A percentile compares a stretch with the other conserved stretches of the same genome.
phyloP scores from a whole-genome alignment of 2,113 vertebrate species.

The Lepisosteus oculatus region DNA sequence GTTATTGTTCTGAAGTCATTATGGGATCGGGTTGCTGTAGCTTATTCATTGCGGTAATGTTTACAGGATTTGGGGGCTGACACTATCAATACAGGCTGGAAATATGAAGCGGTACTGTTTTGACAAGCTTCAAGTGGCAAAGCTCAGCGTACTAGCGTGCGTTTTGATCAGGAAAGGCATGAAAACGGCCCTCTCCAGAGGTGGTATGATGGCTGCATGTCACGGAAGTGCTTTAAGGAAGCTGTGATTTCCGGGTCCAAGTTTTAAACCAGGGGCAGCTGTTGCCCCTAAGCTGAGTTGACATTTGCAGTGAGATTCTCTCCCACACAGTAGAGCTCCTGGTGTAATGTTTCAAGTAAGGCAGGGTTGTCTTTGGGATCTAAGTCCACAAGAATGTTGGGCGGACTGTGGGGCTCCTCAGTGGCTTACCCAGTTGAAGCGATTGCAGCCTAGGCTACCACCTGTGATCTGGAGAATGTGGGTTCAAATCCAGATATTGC shows the following conservation, averaged over 20 bases:
- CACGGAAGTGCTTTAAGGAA: not conserved
- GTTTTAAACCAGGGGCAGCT: constrained; percentile 23
- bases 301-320: constrained; percentile 31
- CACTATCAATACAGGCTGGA: constrained; percentile 53
- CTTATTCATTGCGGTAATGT: constrained; percentile 49
- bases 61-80: constrained; percentile 55
- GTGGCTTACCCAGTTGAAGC: not conserved
- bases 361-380: not conserved
- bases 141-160: constrained; percentile 49
- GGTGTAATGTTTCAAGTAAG: not conserved
- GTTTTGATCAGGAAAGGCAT: constrained; percentile 25
- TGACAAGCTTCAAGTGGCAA: constrained; percentile 54
- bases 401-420: not conserved
- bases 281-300: constrained; percentile 26
- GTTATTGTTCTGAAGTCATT: constrained; percentile 64
- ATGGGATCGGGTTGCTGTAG: constrained; percentile 52
- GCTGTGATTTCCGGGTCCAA: not conserved
- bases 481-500: not conserved
- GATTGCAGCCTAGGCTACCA: not conserved
- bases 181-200: constrained; percentile 31
- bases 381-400: not conserved
- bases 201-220: not conserved
- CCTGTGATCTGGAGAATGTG: not conserved
- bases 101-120: constrained; percentile 60
- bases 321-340: constrained; percentile 10